phyloP scores from a whole-genome alignment of 2,888 invertebrate genomes.

The Mythimna albipuncta region DNA sequence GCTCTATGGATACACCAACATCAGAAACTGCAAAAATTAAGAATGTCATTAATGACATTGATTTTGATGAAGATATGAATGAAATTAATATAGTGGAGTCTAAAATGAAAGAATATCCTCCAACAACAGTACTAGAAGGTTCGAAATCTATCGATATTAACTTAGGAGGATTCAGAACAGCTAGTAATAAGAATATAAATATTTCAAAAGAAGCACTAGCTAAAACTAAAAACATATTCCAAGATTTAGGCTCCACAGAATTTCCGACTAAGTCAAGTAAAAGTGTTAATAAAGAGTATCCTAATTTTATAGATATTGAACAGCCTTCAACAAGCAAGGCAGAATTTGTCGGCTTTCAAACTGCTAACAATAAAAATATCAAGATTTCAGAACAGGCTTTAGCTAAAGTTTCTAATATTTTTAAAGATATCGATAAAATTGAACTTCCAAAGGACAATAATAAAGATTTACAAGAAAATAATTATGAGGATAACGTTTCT shows the following conservation, averaged over 20 bases:
- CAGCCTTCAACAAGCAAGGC: conserved; percentile 13
- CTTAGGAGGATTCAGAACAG: conserved; percentile 66
- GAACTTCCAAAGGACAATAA: conserved; percentile 5
- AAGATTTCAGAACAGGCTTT: conserved; percentile 38
- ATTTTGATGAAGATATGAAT: conserved; percentile 41
- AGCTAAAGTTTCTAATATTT: conserved; percentile 29
- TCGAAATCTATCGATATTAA: not conserved
- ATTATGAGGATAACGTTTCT: not conserved
- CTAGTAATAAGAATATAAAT: conserved; percentile 77
- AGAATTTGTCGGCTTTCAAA: conserved; percentile 37
- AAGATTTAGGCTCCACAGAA: conserved; percentile 55
- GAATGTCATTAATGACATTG: conserved; percentile 66
- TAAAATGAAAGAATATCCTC: not conserved
- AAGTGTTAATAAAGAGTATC: conserved; percentile 12
- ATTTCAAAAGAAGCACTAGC: conserved; percentile 73
- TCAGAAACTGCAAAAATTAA: conserved; percentile 72
- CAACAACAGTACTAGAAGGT: not conserved
- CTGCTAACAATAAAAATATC: conserved; percentile 44
- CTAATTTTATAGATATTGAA: not conserved
- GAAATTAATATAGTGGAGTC: not conserved
- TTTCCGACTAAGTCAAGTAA: conserved; percentile 25
- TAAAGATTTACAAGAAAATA: not conserved
- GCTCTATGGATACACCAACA: conserved; percentile 68
- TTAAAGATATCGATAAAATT: conserved; percentile 40
- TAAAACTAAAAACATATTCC: conserved; percentile 73